These are phyloP conservation scores for Agrilus mali DNA, from an alignment of 2,888 invertebrate species.

Conservation along the genomic window DNA sequence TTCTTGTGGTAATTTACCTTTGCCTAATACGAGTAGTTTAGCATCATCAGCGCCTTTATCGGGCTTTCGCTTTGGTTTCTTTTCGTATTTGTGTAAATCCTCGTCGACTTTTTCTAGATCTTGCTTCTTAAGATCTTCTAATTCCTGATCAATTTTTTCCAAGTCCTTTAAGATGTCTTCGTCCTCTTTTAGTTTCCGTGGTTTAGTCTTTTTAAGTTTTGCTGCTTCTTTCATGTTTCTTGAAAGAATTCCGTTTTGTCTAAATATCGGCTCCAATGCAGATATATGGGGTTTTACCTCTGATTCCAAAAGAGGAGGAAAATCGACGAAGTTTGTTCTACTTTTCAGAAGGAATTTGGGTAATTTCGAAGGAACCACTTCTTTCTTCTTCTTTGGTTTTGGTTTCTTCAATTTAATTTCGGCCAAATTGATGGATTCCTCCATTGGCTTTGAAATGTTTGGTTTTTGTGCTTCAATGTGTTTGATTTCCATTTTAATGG, in stretches of 20 bases:
- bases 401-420: constrained; percentile 40
- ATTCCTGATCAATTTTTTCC: constrained; percentile 34
- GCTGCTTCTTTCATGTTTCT: constrained; percentile 38
- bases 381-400: constrained; percentile 26
- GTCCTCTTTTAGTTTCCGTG: constrained; percentile 30
- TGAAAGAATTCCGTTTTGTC: constrained; percentile 36
- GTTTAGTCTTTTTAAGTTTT: constrained; percentile 33
- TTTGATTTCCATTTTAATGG: too few species aligned
- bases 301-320: constrained; percentile 32
- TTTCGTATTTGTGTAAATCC: constrained; percentile 19
- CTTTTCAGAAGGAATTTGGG: constrained; percentile 37
- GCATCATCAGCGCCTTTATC: constrained; percentile 22
- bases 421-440: constrained; percentile 44
- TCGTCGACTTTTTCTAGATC: constrained; percentile 31
- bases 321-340: constrained; percentile 32
- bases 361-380: constrained; percentile 25
- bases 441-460: constrained; percentile 41
- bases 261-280: constrained; percentile 29
- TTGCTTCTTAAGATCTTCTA: constrained; percentile 29
- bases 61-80: constrained; percentile 15
- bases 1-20: constrained; percentile 32
- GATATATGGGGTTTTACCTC: constrained; percentile 27
- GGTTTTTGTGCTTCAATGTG: constrained; percentile 45
- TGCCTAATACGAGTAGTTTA: constrained; percentile 30
- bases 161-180: constrained; percentile 30